phyloP scores from a whole-genome alignment of 2,113 vertebrate species.

The Mesembrinibis cayennensis region DNA sequence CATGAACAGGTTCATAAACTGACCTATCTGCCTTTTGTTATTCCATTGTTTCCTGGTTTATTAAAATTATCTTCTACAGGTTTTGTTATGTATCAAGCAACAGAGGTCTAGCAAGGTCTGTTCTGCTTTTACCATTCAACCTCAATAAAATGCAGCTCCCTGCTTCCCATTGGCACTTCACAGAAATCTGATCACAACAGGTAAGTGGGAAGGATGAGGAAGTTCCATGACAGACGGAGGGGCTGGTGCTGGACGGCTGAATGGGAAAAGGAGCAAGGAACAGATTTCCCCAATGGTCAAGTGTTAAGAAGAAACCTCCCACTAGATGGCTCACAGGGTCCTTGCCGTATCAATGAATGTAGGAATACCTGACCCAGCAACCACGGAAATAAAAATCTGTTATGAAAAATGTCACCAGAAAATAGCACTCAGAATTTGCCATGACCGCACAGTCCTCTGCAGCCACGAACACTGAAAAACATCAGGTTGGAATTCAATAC shows the following conservation, averaged over 20 bases:
- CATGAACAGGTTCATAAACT: not conserved
- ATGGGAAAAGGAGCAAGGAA: not conserved
- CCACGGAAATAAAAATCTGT: not conserved
- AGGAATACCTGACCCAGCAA: not conserved
- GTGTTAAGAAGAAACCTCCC: constrained; percentile 12
- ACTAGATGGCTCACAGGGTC: constrained; percentile 55
- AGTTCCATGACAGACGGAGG: not conserved
- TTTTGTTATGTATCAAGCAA: not conserved
- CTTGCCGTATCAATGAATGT: not conserved
- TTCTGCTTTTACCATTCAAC: not conserved
- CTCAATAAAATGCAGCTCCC: not conserved
- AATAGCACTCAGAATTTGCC: not conserved
- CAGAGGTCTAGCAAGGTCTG: not conserved
- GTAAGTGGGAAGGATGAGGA: not conserved
- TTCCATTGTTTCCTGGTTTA: not conserved
- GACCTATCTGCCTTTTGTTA: not conserved
- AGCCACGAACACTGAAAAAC: not conserved
- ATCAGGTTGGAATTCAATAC: not conserved
- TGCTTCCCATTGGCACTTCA: not conserved
- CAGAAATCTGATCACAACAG: not conserved
- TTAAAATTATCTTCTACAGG: not conserved
- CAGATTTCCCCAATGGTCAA: not conserved
- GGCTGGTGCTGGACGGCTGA: not conserved
- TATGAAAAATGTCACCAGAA: not conserved
- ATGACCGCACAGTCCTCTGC: accelerated